Percentiles rank a stretch among this genome's conserved stretches.
phyloP scores from a whole-genome alignment of 2,888 invertebrate species.

The Aradus depressus region DNA sequence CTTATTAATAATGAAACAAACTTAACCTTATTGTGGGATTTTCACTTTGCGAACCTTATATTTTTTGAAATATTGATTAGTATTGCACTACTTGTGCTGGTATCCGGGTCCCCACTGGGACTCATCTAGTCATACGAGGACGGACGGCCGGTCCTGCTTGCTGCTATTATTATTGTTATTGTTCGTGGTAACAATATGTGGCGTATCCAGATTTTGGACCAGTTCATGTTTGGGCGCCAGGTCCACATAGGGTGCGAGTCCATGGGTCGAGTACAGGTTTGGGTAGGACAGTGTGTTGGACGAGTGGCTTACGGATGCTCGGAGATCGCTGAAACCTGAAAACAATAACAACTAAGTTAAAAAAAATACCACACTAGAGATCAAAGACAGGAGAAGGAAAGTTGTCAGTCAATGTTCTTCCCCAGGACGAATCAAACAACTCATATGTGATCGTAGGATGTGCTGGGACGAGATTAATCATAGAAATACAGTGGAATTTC shows the following conservation, averaged over 20 bases:
- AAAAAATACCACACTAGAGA: too few species aligned
- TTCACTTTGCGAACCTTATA: too few species aligned
- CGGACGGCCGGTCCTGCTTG: slow-evolving; percentile 25
- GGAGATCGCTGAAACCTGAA: slow-evolving; percentile 20
- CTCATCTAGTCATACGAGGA: slow-evolving; percentile 24
- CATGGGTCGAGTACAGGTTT: slow-evolving; percentile 25
- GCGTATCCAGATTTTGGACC: slow-evolving; percentile 14
- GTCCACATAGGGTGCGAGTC: slow-evolving; percentile 26
- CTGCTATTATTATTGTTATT: slow-evolving; percentile 6
- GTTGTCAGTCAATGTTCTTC: too few species aligned
- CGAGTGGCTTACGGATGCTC: slow-evolving; percentile 12
- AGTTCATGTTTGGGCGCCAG: slow-evolving; percentile 23
- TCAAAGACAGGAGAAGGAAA: too few species aligned
- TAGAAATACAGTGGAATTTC: too few species aligned
- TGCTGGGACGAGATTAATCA: too few species aligned
- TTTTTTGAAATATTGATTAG: too few species aligned
- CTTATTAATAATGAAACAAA: too few species aligned
- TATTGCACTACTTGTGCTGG: too few species aligned
- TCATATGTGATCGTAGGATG: too few species aligned
- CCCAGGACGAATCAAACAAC: too few species aligned
- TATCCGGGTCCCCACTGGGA: slow-evolving; percentile 4
- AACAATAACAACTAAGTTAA: not conserved
- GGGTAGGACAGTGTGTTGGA: slow-evolving; percentile 24
- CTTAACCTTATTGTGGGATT: too few species aligned
- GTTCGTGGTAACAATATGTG: slow-evolving; percentile 27